phyloP scores from a whole-genome alignment of 2,797 vertebrate species.

The Phyllotis vaccarum region DNA sequence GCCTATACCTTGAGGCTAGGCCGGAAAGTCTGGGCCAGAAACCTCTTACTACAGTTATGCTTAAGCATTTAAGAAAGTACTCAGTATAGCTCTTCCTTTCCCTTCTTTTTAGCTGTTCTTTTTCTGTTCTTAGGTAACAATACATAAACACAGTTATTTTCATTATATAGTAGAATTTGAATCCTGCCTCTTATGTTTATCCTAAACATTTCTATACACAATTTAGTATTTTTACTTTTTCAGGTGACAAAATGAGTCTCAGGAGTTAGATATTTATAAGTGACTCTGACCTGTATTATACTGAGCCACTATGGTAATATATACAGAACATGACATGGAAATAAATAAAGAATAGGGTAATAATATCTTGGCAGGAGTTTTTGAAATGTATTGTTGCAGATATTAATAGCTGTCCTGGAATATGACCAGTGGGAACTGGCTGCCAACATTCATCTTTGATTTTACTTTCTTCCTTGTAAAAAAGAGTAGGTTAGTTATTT shows the following conservation, averaged over 20 bases:
- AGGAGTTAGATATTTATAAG: not conserved
- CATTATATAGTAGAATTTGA: not conserved
- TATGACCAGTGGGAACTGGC: not conserved
- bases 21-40: too few relatives aligned
- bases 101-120: not conserved
- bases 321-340: not conserved
- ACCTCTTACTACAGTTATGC: too few relatives aligned
- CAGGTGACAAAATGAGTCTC: not conserved
- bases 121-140: not conserved
- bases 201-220: conserved; percentile 19
- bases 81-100: not conserved
- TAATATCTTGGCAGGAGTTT: conserved; percentile 16
- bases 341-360: not conserved
- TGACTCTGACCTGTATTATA: not conserved
- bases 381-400: not conserved
- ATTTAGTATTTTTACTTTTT: not conserved
- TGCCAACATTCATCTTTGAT: not conserved
- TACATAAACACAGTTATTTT: not conserved
- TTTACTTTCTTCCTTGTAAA: conserved; percentile 26
- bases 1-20: too few relatives aligned
- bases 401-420: not conserved
- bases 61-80: not conserved
- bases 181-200: conserved; percentile 8
- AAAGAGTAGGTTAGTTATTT: not conserved
- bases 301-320: conserved; percentile 1